phyloP scores from a whole-genome alignment of 2,113 vertebrate genomes.

The Oxygymnocypris stewartii region DNA sequence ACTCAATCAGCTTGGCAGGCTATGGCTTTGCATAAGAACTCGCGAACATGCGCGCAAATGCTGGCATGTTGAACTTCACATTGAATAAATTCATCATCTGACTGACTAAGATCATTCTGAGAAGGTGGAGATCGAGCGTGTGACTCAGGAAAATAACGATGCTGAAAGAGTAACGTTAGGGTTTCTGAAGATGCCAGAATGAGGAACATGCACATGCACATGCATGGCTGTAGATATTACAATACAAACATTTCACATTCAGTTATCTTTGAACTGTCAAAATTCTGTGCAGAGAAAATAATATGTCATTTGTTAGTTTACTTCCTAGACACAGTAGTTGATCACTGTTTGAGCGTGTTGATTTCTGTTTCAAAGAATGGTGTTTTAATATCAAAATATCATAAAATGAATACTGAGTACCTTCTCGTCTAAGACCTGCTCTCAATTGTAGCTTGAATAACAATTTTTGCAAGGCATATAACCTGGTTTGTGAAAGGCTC shows the following conservation, averaged over 20 bases:
- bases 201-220: background rate
- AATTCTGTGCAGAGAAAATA: too few species aligned
- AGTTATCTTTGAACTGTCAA: background rate
- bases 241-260: background rate
- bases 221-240: background rate
- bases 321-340: background rate
- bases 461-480: background rate
- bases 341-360: background rate
- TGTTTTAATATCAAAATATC: background rate
- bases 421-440: background rate
- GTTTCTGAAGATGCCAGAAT: background rate
- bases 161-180: constrained; percentile 20
- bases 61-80: constrained; percentile 55
- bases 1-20: constrained; percentile 46
- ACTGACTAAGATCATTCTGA: constrained; percentile 22
- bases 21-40: constrained; percentile 58
- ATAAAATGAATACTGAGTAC: background rate
- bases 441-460: background rate
- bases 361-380: background rate
- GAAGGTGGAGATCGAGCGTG: background rate
- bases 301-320: background rate
- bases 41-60: constrained; percentile 40
- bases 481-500: background rate
- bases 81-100: constrained; percentile 59
- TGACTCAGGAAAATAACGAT: constrained; percentile 9